phyloP scores from a whole-genome alignment of 2,888 invertebrate genomes.

The Physocephala rufipes region DNA sequence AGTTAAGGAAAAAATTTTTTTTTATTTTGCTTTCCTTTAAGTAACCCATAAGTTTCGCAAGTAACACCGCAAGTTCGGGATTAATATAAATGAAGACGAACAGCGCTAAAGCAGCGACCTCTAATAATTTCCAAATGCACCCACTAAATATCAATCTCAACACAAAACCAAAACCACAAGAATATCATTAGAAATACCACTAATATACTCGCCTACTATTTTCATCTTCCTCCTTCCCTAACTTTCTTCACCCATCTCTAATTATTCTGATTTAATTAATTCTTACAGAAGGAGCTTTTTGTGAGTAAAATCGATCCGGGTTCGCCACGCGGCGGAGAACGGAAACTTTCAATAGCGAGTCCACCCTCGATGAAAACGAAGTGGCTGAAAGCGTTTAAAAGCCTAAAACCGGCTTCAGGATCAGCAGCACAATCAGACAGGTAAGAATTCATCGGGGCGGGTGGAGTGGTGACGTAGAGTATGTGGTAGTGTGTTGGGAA shows the following conservation, averaged over 20 bases:
- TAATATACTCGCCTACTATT: background rate
- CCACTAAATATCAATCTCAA: too few relatives aligned
- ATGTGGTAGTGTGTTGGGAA: too few relatives aligned
- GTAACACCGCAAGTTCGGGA: too few relatives aligned
- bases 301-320: slow-evolving; percentile 78
- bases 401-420: slow-evolving; percentile 83
- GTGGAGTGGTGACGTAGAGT: too few relatives aligned
- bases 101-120: too few relatives aligned
- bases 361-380: slow-evolving; percentile 94
- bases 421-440: slow-evolving; percentile 70
- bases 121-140: too few relatives aligned
- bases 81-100: too few relatives aligned
- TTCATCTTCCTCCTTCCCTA: background rate
- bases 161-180: too few relatives aligned
- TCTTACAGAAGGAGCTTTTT: slow-evolving; percentile 84
- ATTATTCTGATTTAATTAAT: slow-evolving; percentile 40
- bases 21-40: too few relatives aligned
- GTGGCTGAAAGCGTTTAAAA: slow-evolving; percentile 97
- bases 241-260: background rate
- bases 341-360: slow-evolving; percentile 86
- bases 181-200: background rate
- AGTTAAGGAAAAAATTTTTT: too few relatives aligned
- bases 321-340: slow-evolving; percentile 73
- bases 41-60: too few relatives aligned
- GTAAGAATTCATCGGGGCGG: slow-evolving; percentile 70